Base-by-base conservation (phyloP, 2,113 vertebrate genomes). In the Poicephalus meyeri region DNA sequence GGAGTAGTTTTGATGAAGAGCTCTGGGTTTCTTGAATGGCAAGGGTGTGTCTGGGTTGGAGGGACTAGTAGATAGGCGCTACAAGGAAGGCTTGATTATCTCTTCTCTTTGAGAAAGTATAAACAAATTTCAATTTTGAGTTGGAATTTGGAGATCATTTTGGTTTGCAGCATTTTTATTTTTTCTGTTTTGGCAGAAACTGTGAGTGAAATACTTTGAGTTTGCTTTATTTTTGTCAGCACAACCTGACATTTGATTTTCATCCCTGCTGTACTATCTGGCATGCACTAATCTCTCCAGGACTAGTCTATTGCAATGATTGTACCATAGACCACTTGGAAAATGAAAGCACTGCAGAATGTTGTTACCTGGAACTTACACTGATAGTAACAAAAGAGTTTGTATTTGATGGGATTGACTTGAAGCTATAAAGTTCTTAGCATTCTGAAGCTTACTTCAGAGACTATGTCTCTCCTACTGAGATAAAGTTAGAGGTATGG, bases 1-100 rank as follows among this genome's bases (percentile, higher is more conserved):
- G 33, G 16, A 76, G 52, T 5, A 63, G 21, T 79, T 66, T 79
- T 37, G 56, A 58, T 17, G 4, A 81, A 52, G 14, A 69, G 1
- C 1, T 50, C 16, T 13, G 12, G 1, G 5, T 66, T 91, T 35
- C 37, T 8, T 78, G 47, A 50, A 79, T 20, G 4, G 5, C 2
- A 0, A 29, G 2, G 15, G 3, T 56, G 10, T 49, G 3, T 66
- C 31, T 81, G 39, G 3, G 6, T 37, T 1, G 2, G 42, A n/a
- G 16, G 1, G 10, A 5, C 78, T 26, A 28, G 16, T 5, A 87
- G 37, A 14, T 8, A 29, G 19, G 26, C 87, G 9, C 33, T 44
- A 64, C 35, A 50, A 68, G 7, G 79, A 81, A 70, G 6, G 1
- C 42, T 52, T 56, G 2, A 17, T 89, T 66, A 31, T 21, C 8